Base-by-base conservation (phyloP, 2,797 vertebrate genomes). In the Tarsius wallacei region DNA sequence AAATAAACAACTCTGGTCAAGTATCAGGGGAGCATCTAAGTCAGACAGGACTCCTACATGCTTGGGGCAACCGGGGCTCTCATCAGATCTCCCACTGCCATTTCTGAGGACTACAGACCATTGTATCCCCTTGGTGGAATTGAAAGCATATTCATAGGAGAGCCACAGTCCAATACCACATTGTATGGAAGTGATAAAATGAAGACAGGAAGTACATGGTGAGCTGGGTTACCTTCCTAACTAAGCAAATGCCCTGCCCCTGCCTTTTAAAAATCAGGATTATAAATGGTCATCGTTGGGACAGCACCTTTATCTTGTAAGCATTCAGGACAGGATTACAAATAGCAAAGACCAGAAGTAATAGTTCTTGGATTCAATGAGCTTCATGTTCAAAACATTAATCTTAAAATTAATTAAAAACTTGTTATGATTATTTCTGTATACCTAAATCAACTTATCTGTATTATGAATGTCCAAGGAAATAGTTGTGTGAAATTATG, bases 401-500 rank as follows among this genome's bases (percentile, higher is more conserved):
- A 47, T 51, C 36, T 87, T 92, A 73, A 80, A 71, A 57, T 97
- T 77, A 87, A 77, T 57, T 55, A 74, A 59, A 74, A 90, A 61
- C 7, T 74, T 4, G 53, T 71, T 87, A 77, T 66, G 5, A 17
- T 68, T 42, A 61, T 66, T 83, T 89, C 21, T 90, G 4, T 94
- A 70, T 19, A 31, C 6, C 10, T 17, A 61, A 80, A 73, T 55
- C 88, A 86, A 95, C 17, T 61, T 73, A 70, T 85, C 28, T 92
- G 11, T 55, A 71, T 77, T 85, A 85, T 42, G 16, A 91, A 87
- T 89, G 74, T 81, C 26, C 3, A 88, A 84, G 68, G 14, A 81
- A 94, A 61, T 76, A 3, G n/a, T 77, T 71, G 11, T 76, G 28
- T 77, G 49, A 24, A 80, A 76, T 94, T 51, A 70, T 55, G 3